phyloP scores from a whole-genome alignment of 2,797 vertebrate genomes.

The Potorous gilbertii region DNA sequence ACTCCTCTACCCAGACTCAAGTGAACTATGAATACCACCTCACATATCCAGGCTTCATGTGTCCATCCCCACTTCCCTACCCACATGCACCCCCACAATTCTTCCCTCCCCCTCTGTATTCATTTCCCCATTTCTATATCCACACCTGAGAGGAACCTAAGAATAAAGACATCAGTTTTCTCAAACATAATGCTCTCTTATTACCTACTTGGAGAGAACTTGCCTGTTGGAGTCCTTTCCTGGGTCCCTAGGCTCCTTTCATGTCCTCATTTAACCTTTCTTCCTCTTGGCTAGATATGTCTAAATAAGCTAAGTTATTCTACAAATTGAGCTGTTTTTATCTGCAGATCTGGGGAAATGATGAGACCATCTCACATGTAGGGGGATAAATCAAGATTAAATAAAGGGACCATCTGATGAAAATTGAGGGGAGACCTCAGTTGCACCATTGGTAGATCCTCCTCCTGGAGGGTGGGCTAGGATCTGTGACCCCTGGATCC shows the following conservation, averaged over 20 bases:
- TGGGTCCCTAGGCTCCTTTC: background rate
- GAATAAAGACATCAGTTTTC: background rate
- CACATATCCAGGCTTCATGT: background rate
- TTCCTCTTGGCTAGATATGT: background rate
- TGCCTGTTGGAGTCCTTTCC: background rate
- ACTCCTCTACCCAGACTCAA: background rate
- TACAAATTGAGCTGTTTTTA: background rate
- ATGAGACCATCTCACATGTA: background rate
- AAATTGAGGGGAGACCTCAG: background rate
- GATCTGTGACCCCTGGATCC: background rate
- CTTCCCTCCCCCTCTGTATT: background rate
- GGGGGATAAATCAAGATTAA: background rate
- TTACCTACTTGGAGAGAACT: background rate
- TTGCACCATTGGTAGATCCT: too few relatives aligned
- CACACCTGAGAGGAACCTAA: background rate
- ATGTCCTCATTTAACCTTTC: background rate
- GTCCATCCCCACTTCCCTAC: background rate
- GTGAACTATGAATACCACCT: background rate
- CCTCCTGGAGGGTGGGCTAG: background rate
- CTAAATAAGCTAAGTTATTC: background rate
- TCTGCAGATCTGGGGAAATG: background rate
- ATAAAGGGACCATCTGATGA: rapidly evolving
- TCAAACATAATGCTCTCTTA: too few relatives aligned
- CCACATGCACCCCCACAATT: background rate
- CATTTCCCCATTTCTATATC: background rate